A percentile compares a stretch with the other conserved stretches of the same genome.
These are phyloP conservation scores for Campoplex nolae DNA, from an alignment of 2,888 invertebrate species.

Conservation along the genomic window DNA sequence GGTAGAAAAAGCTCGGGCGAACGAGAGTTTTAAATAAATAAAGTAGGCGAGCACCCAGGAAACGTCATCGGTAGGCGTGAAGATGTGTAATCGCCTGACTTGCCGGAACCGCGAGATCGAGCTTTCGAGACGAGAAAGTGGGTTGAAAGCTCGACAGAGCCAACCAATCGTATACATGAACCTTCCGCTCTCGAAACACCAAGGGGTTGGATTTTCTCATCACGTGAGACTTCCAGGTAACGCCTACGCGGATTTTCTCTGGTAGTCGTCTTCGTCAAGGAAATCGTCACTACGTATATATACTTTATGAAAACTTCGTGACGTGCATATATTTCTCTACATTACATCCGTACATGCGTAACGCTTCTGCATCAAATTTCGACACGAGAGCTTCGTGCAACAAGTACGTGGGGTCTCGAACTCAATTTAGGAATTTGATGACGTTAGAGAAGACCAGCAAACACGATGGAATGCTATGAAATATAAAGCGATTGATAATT, in stretches of 20 bases:
- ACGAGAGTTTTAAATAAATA: constrained; percentile 60
- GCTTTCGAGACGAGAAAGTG: constrained; percentile 67
- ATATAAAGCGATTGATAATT: neutral
- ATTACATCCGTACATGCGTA: neutral
- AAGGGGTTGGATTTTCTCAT: constrained; percentile 69
- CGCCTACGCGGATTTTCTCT: constrained; percentile 64
- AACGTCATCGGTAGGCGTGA: constrained; percentile 50
- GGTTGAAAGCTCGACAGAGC: constrained; percentile 61
- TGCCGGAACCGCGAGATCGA: constrained; percentile 20
- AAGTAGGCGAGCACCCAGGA: constrained; percentile 11
- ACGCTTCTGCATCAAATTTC: neutral
- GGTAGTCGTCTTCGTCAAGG: constrained; percentile 38
- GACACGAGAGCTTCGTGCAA: neutral
- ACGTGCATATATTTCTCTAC: neutral
- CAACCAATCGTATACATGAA: constrained; percentile 63
- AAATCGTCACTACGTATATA: constrained; percentile 2
- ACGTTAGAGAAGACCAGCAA: neutral
- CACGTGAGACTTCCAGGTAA: constrained; percentile 64
- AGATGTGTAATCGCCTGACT: constrained; percentile 27
- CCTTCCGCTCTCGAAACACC: constrained; percentile 56
- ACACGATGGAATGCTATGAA: neutral
- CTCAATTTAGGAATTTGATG: neutral
- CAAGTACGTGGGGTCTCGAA: neutral
- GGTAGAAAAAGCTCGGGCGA: constrained; percentile 32
- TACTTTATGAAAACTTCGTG: neutral